phyloP scores from a whole-genome alignment of 2,113 vertebrate genomes.

The Tor tambroides region DNA sequence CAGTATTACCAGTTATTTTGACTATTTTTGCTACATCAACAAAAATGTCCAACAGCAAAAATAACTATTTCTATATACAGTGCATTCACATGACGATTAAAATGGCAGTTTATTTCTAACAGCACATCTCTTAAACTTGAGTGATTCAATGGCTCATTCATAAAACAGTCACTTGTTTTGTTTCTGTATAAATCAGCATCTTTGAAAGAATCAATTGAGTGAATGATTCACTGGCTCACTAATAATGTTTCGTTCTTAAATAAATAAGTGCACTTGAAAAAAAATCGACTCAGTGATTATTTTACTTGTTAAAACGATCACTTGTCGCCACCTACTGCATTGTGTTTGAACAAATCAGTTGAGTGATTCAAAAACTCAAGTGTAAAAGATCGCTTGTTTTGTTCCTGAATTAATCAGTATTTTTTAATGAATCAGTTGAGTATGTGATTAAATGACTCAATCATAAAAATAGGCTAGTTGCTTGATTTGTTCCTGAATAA shows the following conservation, averaged over 20 bases:
- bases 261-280: neutral
- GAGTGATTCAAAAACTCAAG: neutral
- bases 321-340: no score
- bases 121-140: neutral
- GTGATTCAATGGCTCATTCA: neutral
- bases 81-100: no score
- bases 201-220: neutral
- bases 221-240: neutral
- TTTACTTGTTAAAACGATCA: no score
- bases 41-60: neutral
- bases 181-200: neutral
- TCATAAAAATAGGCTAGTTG: neutral
- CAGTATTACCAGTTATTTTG: neutral
- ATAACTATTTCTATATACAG: no score
- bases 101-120: neutral
- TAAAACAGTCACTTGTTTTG: neutral
- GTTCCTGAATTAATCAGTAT: neutral
- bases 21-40: neutral
- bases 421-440: neutral
- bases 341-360: neutral
- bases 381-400: neutral
- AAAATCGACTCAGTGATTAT: no score
- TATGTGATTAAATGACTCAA: neutral
- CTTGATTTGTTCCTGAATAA: neutral
- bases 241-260: neutral